These are phyloP conservation scores for Aegithalos caudatus DNA, from an alignment of 2,113 vertebrate genomes.

Conservation along the genomic window DNA sequence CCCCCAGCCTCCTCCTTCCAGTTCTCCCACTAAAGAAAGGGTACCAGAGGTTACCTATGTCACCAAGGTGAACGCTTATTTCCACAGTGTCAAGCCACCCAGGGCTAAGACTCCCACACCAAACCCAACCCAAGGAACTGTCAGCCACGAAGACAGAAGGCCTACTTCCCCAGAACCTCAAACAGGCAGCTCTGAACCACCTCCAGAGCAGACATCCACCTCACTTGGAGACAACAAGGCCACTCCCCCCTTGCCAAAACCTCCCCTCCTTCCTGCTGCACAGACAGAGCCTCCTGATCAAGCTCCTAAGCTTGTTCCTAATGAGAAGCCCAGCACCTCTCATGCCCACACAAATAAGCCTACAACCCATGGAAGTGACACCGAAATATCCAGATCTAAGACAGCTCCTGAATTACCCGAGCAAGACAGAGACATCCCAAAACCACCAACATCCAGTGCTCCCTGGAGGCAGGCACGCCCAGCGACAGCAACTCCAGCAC, in stretches of 20 bases:
- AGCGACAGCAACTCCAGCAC: neutral
- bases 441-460: neutral
- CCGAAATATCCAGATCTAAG: neutral
- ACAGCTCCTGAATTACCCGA: neutral
- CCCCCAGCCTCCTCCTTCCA: neutral
- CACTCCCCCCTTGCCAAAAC: neutral
- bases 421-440: neutral
- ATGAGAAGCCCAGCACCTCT: neutral
- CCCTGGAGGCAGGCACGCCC: neutral
- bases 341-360: slow-evolving; percentile 22
- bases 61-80: slow-evolving; percentile 17
- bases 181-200: neutral
- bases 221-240: neutral
- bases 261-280: neutral
- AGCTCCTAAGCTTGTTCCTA: neutral
- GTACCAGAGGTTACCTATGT: neutral
- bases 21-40: neutral
- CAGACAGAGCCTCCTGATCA: neutral
- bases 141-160: neutral
- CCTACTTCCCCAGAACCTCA: neutral
- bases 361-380: slow-evolving; percentile 17
- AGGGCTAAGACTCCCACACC: neutral
- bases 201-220: neutral
- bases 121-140: neutral
- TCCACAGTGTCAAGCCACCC: slow-evolving; percentile 10